phyloP scores from a whole-genome alignment of 2,888 invertebrate species.

The Mimachlamys varia region DNA sequence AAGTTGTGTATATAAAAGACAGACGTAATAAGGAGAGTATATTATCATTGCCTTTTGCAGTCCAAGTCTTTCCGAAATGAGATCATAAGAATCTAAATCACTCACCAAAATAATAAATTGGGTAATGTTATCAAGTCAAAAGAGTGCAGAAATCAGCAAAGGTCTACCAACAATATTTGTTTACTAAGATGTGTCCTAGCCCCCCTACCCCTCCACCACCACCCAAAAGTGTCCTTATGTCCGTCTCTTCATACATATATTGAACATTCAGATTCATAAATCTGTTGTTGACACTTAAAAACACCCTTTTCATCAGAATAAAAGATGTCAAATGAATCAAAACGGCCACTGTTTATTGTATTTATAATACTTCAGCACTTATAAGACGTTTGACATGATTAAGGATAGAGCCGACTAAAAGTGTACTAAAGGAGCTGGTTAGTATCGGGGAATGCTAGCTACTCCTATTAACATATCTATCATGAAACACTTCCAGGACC shows the following conservation, averaged over 20 bases:
- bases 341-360: background rate
- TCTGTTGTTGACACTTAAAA: background rate
- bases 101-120: no score
- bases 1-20: no score
- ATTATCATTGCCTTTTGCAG: no score
- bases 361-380: background rate
- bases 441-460: background rate
- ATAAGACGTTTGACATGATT: background rate
- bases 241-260: background rate
- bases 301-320: background rate
- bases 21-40: no score
- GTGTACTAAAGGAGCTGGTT: background rate
- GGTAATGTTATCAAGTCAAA: no score
- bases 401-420: background rate
- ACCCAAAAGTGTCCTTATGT: no score
- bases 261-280: background rate
- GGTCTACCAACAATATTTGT: background rate
- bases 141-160: no score
- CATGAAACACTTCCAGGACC: background rate
- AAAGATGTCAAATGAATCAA: background rate
- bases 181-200: background rate
- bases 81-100: no score
- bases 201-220: no score
- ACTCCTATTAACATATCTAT: background rate
- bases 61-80: no score